phyloP scores from a whole-genome alignment of 1,140 invertebrate genomes.

The Cryptotermes secundus region DNA sequence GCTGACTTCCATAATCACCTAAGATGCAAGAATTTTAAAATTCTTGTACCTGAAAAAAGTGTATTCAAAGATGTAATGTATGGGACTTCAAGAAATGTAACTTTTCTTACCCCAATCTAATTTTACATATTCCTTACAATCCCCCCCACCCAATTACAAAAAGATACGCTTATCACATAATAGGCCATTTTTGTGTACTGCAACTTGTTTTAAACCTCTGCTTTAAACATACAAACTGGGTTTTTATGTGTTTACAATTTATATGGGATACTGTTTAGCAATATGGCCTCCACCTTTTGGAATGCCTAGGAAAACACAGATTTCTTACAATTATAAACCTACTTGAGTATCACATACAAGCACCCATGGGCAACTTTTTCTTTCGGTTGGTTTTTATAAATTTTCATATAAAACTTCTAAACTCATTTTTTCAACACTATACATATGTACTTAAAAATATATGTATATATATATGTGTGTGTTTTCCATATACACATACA shows the following conservation, averaged over 20 bases:
- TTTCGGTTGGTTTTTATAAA: neutral
- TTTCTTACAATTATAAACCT: neutral
- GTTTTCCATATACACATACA: neutral
- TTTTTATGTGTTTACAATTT: neutral
- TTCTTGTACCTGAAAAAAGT: neutral
- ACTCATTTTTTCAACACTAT: constrained; percentile 6
- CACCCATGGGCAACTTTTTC: neutral
- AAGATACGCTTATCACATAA: neutral
- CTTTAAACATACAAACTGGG: neutral
- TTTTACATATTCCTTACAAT: neutral
- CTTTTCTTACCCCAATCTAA: neutral
- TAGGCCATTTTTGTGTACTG: constrained; percentile 1
- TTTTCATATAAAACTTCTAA: constrained; percentile 16
- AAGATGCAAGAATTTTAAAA: too few species aligned
- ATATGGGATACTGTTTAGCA: constrained; percentile 9
- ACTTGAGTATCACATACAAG: neutral
- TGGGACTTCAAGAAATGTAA: neutral
- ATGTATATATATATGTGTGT: constrained; percentile 3
- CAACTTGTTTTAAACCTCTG: neutral
- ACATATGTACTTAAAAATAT: constrained; percentile 8
- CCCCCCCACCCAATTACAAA: neutral
- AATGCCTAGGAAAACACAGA: neutral
- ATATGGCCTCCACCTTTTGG: neutral
- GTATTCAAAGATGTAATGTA: neutral
- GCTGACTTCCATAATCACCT: too few species aligned